Conservation (phyloP, 1,140 invertebrate genomes). For the Platorchestia sp. region DNA sequence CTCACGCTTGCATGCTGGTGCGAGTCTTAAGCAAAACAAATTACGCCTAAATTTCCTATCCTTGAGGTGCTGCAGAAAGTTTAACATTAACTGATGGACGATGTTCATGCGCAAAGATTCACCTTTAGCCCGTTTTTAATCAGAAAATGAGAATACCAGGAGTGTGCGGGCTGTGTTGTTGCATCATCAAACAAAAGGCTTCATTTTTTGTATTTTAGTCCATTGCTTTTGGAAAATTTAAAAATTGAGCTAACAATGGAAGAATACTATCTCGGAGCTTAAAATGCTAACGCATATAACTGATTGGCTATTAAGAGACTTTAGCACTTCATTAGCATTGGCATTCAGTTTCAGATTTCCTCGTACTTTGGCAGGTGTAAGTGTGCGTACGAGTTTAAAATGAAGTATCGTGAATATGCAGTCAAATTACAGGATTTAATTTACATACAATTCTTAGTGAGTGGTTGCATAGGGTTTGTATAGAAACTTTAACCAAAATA, state of each 20-base stretch:
- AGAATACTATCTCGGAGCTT: neutral
- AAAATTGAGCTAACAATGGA: no score
- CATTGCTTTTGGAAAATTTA: neutral
- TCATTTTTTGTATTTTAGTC: neutral
- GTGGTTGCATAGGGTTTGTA: no score
- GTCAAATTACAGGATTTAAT: no score
- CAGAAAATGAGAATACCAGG: neutral
- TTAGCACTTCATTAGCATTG: neutral
- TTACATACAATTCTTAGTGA: no score
- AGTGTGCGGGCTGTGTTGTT: neutral
- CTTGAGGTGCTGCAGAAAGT: slow-evolving; percentile 10
- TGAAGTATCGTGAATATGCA: no score
- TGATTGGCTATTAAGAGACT: neutral
- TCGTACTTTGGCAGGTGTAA: no score
- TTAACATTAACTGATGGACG: neutral
- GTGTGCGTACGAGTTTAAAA: no score
- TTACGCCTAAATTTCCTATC: slow-evolving; percentile 20
- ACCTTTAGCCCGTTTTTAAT: neutral
- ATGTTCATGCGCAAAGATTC: neutral
- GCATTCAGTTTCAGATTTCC: no score
- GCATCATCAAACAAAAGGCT: neutral
- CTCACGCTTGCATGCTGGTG: slow-evolving; percentile 47
- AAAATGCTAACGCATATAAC: neutral
- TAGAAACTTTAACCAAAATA: no score
- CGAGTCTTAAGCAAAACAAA: slow-evolving; percentile 41